Percentiles rank a stretch among this genome's conserved stretches.
Conservation (phyloP, 2,797 vertebrate genomes). For the Merluccius polli region DNA sequence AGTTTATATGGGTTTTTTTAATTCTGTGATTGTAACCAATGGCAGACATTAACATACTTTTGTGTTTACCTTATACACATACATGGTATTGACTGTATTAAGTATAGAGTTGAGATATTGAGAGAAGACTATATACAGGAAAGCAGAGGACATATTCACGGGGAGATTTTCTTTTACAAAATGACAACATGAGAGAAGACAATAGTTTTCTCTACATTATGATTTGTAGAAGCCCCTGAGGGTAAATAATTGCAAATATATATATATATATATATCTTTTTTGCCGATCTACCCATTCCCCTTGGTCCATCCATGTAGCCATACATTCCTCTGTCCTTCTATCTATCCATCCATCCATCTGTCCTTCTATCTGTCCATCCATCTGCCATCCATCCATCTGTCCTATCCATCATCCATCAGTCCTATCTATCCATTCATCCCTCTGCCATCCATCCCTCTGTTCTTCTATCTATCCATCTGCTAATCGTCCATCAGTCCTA, state of each 20-base stretch:
- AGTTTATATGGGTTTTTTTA: not conserved
- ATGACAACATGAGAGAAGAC: not conserved
- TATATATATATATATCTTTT: too few species aligned
- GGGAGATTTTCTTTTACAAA: not conserved
- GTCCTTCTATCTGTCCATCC: conserved; percentile 5
- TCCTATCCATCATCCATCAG: not conserved
- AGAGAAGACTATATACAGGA: not conserved
- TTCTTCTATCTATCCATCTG: not conserved
- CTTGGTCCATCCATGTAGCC: not conserved
- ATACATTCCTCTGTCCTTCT: not conserved
- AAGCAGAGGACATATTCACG: not conserved
- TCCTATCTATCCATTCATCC: not conserved
- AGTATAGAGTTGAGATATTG: not conserved
- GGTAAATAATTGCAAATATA: too few species aligned
- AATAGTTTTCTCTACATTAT: not conserved
- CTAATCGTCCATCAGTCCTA: not conserved
- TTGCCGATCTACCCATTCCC: too few species aligned
- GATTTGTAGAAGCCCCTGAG: too few species aligned
- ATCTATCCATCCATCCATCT: conserved; percentile 18
- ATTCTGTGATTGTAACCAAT: too few species aligned
- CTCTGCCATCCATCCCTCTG: not conserved
- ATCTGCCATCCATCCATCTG: conserved; percentile 8
- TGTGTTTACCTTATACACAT: not conserved
- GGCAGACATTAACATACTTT: not conserved
- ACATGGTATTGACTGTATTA: not conserved